Base-by-base conservation (phyloP, 1,140 invertebrate genomes). In the Meloidogyne chitwoodi region DNA sequence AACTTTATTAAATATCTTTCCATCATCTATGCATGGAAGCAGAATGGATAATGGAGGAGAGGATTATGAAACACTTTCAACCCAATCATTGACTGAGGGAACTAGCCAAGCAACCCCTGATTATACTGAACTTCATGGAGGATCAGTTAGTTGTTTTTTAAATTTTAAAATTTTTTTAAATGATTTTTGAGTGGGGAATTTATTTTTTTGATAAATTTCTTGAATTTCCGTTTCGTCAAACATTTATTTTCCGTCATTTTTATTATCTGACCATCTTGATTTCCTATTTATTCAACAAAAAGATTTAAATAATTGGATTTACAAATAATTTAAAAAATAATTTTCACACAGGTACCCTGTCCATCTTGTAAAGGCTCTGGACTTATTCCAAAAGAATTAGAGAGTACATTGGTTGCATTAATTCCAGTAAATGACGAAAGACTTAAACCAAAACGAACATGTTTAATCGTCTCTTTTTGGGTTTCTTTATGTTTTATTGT, bases 371-470 rank as follows among this genome's bases (percentile, higher is more conserved):
- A 84, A 56, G 88, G 88, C 0, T 71, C 84, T 5, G 88, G 88
- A 5, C 79, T 83, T 8, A 87, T 88, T 62, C 85, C 87, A 41
- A 88, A 88, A 83, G 87, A 88, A 78, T 81, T 86, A 65, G 87
- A 88, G 66, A 78, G 82, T n/a, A 81, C 87, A 63, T 77, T 88
- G 6, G 86, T 88, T 22, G 88, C 88, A 14, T 75, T 88, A 48
- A 88, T 88, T 75, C 88, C 88, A 11, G 78, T 88, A 61, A 82
- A 78, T 77, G 88, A 88, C 75, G 85, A 88, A 48, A 79, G 88
- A 65, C 77, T 88, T n/a, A 87, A 88, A 74, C 88, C 88, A 22
- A 82, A 86, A 73, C 83, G 84, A 83, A 88, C 88, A 22, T 83
- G 80, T 26, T 29, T 75, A 29, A 73, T 77, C 31, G 76, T 83